Base-by-base conservation (phyloP, 2,797 vertebrate genomes). In the Pogonophryne albipinna region DNA sequence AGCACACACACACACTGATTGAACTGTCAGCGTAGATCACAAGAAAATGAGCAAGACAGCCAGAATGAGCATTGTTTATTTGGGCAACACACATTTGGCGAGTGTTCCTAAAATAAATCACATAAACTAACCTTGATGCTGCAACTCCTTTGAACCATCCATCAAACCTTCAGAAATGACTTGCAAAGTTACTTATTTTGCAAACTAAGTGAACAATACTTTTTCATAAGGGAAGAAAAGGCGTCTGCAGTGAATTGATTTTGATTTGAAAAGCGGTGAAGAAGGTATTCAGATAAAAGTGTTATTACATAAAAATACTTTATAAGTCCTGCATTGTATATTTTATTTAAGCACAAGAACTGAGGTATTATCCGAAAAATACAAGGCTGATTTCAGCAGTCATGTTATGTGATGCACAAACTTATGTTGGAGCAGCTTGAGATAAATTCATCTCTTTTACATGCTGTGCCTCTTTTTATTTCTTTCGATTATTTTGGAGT, bases 1-100 rank as follows among this genome's bases (percentile, higher is more conserved):
- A 44, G 11, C 49, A 63, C 64, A 70, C 34, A 65, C 20, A 20
- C 20, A 20, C 70, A 77, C 44, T 62, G 55, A 84, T 42, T 44
- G 66, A 85, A 83, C 87, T 66, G 75, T 89, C 81, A 87, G 79
- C 10, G 23, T 75, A 61, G 82, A 89, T 92, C 78, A 89, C 68
- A 77, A 77, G 82, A 66, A 88, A 89, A 80, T 79, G 83, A 90
- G 79, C 84, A 79, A 89, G 85, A 86, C 82, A 82, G 66, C 72
- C 80, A 85, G 86, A 87, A 55, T 38, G 34, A 38, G 57, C 57
- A 76, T 85, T 88, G 83, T 86, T 90, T 86, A 82, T 87, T 83
- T 85, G 71, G 45, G 79, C 66, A 84, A 72, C 66, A 80, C 76
- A 80, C 57, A 84, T 84, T 88, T 91, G 86, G 82, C 84, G 71